Evolutionary conservation across 2,888 invertebrate species (phyloP).

Genomic region (Heliconius ethilla): DNA sequence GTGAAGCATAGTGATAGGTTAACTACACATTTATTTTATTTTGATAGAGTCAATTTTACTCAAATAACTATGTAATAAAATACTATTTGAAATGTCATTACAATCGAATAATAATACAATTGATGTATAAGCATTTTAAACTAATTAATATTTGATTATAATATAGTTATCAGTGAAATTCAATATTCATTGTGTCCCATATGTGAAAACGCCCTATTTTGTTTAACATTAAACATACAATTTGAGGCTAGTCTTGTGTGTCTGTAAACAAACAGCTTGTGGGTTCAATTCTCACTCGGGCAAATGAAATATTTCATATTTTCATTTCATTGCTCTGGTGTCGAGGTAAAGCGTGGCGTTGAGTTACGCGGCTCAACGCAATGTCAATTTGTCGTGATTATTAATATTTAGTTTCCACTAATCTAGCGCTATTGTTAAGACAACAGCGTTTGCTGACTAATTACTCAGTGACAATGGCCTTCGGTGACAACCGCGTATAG

Average conservation of each 20-base stretch:
- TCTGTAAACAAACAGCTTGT: no score
- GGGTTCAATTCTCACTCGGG: no score
- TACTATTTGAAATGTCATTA: constrained; percentile 2
- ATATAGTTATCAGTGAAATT: constrained; percentile 11
- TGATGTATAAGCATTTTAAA: neutral
- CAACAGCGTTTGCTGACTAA: constrained; percentile 35
- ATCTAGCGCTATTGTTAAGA: constrained; percentile 32
- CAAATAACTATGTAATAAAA: neutral
- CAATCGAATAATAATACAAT: neutral
- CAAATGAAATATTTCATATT: no score
- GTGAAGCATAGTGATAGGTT: neutral
- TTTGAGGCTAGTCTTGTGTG: no score
- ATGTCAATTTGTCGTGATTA: neutral
- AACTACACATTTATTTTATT: neutral
- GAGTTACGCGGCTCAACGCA: no score
- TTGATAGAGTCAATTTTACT: neutral
- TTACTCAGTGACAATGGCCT: constrained; percentile 42
- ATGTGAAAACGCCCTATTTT: constrained; percentile 18
- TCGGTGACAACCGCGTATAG: constrained; percentile 31
- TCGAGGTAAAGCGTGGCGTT: no score
- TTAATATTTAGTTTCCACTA: constrained; percentile 22
- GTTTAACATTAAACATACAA: neutral
- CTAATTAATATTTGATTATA: neutral
- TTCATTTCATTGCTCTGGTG: no score
- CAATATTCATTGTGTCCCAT: constrained; percentile 2